Evolutionary conservation across 2,888 invertebrate genomes (phyloP), one percentile per base, ranked within the genome.

Genomic region (Volucella zonaria): DNA sequence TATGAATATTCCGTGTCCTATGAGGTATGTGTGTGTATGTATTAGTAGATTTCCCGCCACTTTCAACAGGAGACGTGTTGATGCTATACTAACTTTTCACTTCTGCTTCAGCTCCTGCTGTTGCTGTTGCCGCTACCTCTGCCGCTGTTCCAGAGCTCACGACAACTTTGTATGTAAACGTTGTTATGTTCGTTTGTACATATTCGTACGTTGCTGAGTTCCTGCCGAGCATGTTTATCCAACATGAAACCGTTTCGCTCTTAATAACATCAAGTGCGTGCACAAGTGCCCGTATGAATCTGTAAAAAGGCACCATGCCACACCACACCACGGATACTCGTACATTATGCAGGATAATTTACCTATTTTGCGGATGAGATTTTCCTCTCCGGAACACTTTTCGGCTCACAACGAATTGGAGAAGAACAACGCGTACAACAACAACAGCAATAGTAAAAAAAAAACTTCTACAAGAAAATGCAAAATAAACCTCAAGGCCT

Each of bases 181-280:
- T 51, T 74, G 54, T 45, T 45, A 45, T 56, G 42, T 11, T 40
- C 38, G 8, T 18, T 12, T 10, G 10, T 11, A 12, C 11, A 11
- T 52, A 10, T 52, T 23, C 58, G 12, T 58, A 73, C 31, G 52
- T 73, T 54, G 45, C 31, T 31, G 31, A 31, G 31, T 31, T 31
- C 31, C 31, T 66, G 66, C 18, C 66, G 45, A 71, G 76, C 76
- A 67, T 80, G 67, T 85, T 85, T 80, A 85, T 51, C 80, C 83
- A 80, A 75, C 76, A 76, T 80, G 62, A 76, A 78, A 73, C 80
- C 74, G 71, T 71, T 76, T 67, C 80, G 80, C 83, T 85, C 76
- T 85, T 85, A 85, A 85, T 85, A 85, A 85, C 83, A 85, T 85
- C 80, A 80, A 85, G 83, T 86, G 85, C 85, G 85, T 86, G 85